These are phyloP conservation scores for Drosophila watanabei DNA, from an alignment of 1,140 invertebrate genomes.

Conservation along the genomic window DNA sequence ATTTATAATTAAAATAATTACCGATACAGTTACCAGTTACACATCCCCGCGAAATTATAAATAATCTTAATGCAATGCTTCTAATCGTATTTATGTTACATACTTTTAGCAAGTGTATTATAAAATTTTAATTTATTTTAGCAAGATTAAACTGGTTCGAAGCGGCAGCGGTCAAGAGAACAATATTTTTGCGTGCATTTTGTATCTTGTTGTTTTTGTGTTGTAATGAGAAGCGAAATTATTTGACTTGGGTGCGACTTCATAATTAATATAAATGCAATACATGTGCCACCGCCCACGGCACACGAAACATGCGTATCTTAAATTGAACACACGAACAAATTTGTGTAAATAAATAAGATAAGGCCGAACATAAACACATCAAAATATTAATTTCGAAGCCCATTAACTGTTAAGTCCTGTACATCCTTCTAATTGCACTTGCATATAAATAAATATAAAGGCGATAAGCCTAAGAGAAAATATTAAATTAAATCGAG, in stretches of 20 bases:
- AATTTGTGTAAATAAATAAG: conserved; percentile 39
- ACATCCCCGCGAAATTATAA: conserved; percentile 5
- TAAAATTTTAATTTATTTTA: conserved; percentile 47
- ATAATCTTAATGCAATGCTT: conserved; percentile 14
- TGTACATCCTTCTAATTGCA: conserved; percentile 32
- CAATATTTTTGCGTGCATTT: conserved; percentile 56
- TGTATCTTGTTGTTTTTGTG: neutral
- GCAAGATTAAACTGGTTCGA: conserved; percentile 58
- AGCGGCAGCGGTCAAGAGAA: conserved; percentile 49
- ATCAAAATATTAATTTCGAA: conserved; percentile 39
- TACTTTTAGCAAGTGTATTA: conserved; percentile 44
- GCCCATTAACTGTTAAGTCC: conserved; percentile 33
- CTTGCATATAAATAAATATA: conserved; percentile 12
- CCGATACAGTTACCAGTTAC: conserved; percentile 14
- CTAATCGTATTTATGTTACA: conserved; percentile 45
- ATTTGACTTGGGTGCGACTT: conserved; percentile 48
- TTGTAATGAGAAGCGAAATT: conserved; percentile 33
- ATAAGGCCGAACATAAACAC: conserved; percentile 39
- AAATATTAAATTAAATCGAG: conserved; percentile 12
- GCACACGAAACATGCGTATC: conserved; percentile 25
- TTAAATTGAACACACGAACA: conserved; percentile 43
- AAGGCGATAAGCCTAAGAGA: neutral
- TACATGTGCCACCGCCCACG: conserved; percentile 36
- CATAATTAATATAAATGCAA: conserved; percentile 52
- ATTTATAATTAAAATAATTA: conserved; percentile 3